Base-by-base conservation (phyloP, 1,140 invertebrate species). In the Cyrtorhinus lividipennis region DNA sequence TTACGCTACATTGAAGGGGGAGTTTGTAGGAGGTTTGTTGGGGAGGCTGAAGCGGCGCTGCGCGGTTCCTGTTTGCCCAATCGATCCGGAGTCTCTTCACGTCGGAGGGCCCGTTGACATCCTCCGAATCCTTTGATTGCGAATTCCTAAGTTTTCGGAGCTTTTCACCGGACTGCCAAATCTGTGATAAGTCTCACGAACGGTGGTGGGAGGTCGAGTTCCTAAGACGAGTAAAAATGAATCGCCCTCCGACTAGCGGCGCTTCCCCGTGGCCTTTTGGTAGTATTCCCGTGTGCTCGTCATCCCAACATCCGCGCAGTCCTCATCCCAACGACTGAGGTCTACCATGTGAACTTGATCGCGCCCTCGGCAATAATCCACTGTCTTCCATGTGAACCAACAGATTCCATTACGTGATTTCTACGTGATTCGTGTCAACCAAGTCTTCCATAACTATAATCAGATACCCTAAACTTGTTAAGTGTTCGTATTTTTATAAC, bases 11-110 rank as follows among this genome's bases (percentile, higher is more conserved):
- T n/a, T n/a, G n/a, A n/a, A n/a, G n/a, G n/a, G n/a, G n/a, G n/a
- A n/a, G n/a, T n/a, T n/a, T n/a, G n/a, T n/a, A n/a, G n/a, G n/a
- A n/a, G n/a, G n/a, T n/a, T n/a, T n/a, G n/a, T n/a, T n/a, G n/a
- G n/a, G n/a, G n/a, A n/a, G n/a, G n/a, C n/a, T n/a, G n/a, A 48
- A 46, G 45, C 38, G 58, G 18, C n/a, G 20, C 20, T 61, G 61
- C 61, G 59, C 62, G 59, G 58, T 60, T 61, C 56, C 64, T 62
- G 63, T 64, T 64, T 59, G 44, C 57, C 58, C 63, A 64, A 64
- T 64, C 63, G 63, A 64, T 56, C 57, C 23, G 24, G n/a, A n/a
- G n/a, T n/a, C n/a, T n/a, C n/a, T n/a, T n/a, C n/a, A n/a, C n/a
- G n/a, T n/a, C n/a, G n/a, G n/a, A n/a, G n/a, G n/a, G n/a, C n/a